Conservation (phyloP, 2,113 vertebrate genomes). For the Entomyzon cyanotis region DNA sequence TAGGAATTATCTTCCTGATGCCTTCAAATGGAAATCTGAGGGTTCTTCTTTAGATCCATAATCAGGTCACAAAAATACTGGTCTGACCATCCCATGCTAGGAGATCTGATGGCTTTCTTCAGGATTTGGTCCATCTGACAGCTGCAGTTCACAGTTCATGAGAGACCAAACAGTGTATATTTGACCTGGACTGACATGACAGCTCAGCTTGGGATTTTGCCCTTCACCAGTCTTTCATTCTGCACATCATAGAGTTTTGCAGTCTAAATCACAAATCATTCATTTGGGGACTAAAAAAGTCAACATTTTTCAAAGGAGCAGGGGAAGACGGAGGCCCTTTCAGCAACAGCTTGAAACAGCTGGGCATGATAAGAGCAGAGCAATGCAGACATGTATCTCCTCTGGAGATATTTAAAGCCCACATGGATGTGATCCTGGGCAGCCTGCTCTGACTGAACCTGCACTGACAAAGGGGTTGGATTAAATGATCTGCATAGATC, state of each 20-base stretch:
- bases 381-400: background rate
- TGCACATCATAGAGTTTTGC: background rate
- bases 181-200: background rate
- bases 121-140: background rate
- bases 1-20: background rate
- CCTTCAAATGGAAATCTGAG: background rate
- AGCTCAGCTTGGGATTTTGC: background rate
- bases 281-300: background rate
- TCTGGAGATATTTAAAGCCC: background rate
- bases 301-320: background rate
- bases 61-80: background rate
- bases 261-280: background rate
- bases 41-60: background rate
- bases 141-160: background rate
- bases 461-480: background rate
- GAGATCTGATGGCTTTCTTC: background rate
- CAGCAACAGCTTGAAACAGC: rapidly evolving
- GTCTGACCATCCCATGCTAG: background rate
- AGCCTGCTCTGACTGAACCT: background rate
- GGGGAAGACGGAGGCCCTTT: background rate
- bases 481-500: background rate
- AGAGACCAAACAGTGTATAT: background rate
- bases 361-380: background rate
- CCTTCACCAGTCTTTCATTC: background rate
- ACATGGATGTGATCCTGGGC: background rate